Evolutionary conservation across 2,888 invertebrate species (phyloP), one percentile per base, ranked within the genome.

Genomic region (Crematogaster levior): DNA sequence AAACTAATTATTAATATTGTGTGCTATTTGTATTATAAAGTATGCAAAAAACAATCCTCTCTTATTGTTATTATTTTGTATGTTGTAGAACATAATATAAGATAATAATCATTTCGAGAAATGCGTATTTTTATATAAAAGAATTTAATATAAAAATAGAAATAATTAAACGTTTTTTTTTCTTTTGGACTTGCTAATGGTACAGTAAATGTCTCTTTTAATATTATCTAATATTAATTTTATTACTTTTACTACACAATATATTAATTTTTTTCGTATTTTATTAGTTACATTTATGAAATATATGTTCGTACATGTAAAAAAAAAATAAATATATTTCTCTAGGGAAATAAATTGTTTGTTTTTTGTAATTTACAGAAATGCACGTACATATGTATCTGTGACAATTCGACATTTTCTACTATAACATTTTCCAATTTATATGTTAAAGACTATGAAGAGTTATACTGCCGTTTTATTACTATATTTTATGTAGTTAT

Each of bases 391-490:
- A 9, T 43, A 18, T 10, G 5, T 37, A 37, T 56, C 43, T 66
- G 30, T 30, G 21, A 56, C 12, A 68, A 68, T 77, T 66, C 24
- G 48, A 74, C 12, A 10, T 74, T 77, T 51, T 4, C 18, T 43
- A 18, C 24, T 77, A 12, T 56, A 56, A 68, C 3, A 24, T 77
- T 43, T 70, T 77, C 34, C 24, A 43, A 56, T 77, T 68, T 77
- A 56, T 40, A 56, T 70, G 34, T 46, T 68, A 77, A 70, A 70
- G 34, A 24, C 0, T 9, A 21, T 56, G 21, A 77, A 30, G 18
- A 68, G 27, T 53, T 43, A 18, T 68, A 21, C 12, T 34, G 56
- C 10, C 21, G 12, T 70, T 58, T 70, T 43, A 70, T 30, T 56
- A 56, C 24, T 51, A 7, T 43, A 30, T 30, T 77, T 7, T 53